Conservation (phyloP, 2,797 vertebrate genomes). For the Okamejei kenojei region DNA sequence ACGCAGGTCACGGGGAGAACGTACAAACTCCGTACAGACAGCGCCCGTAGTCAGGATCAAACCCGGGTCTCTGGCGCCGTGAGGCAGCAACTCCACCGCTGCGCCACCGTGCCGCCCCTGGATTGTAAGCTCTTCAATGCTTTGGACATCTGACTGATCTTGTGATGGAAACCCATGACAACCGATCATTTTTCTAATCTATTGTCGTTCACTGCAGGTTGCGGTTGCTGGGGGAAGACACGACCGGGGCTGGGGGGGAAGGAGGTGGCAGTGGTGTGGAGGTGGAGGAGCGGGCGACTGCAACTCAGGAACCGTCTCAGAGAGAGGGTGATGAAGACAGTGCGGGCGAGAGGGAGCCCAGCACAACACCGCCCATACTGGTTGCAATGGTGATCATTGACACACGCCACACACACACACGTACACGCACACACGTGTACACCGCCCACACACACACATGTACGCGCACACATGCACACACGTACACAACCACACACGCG, state of each 20-base stretch:
- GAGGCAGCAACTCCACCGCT: too few species aligned
- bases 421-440: too few species aligned
- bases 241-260: constrained; percentile 47
- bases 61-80: too few species aligned
- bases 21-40: too few species aligned
- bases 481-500: too few species aligned
- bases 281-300: constrained; percentile 31
- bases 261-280: constrained; percentile 44
- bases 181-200: not conserved
- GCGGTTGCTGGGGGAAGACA: constrained; percentile 53
- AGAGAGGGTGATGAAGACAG: not conserved
- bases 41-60: too few species aligned
- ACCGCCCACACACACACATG: too few species aligned
- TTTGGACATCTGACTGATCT: not conserved
- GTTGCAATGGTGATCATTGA: not conserved
- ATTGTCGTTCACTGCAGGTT: constrained; percentile 49
- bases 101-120: too few species aligned
- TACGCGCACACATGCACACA: too few species aligned
- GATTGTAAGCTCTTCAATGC: not conserved
- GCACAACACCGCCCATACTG: not conserved
- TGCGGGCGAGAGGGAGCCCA: not conserved
- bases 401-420: too few species aligned
- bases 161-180: not conserved
- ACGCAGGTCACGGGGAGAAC: too few species aligned
- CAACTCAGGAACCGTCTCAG: not conserved